phyloP scores from a whole-genome alignment of 2,113 vertebrate genomes.

The Stigmatopora nigra region DNA sequence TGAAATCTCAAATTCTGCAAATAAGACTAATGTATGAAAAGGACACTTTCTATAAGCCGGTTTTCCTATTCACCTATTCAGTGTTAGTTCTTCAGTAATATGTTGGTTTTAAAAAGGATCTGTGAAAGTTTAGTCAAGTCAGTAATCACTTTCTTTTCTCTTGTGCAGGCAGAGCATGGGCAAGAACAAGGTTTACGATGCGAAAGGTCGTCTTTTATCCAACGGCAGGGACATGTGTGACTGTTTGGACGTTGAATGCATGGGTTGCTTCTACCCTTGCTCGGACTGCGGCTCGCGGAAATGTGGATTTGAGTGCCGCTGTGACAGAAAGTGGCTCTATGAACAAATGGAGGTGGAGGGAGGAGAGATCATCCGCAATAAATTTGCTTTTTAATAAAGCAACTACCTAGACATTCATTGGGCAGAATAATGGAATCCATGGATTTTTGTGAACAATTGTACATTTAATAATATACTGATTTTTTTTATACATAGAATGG shows the following conservation, averaged over 20 bases:
- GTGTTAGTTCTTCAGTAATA: no score
- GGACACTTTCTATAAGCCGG: no score
- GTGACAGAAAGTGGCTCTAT: constrained; percentile 95
- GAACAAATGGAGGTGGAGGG: constrained; percentile 97
- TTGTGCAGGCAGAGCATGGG: constrained; percentile 73
- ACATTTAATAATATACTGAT: background rate
- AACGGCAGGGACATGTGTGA: constrained; percentile 90
- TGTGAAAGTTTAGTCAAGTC: background rate
- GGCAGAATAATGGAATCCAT: background rate
- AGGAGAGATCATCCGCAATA: constrained; percentile 90
- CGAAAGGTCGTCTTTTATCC: constrained; percentile 81
- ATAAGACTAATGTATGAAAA: no score
- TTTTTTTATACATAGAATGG: background rate
- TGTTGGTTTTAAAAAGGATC: no score
- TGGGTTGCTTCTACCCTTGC: constrained; percentile 95
- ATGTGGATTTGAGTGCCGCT: constrained; percentile 89
- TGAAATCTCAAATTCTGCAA: no score
- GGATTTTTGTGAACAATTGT: background rate
- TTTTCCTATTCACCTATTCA: no score
- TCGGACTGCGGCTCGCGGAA: constrained; percentile 84
- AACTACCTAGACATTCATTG: background rate
- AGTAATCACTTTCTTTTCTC: background rate
- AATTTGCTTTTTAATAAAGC: constrained; percentile 70
- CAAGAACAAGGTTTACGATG: constrained; percentile 90
- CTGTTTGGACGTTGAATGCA: constrained; percentile 88